phyloP scores from a whole-genome alignment of 2,113 vertebrate genomes.

The Falco punctatus region DNA sequence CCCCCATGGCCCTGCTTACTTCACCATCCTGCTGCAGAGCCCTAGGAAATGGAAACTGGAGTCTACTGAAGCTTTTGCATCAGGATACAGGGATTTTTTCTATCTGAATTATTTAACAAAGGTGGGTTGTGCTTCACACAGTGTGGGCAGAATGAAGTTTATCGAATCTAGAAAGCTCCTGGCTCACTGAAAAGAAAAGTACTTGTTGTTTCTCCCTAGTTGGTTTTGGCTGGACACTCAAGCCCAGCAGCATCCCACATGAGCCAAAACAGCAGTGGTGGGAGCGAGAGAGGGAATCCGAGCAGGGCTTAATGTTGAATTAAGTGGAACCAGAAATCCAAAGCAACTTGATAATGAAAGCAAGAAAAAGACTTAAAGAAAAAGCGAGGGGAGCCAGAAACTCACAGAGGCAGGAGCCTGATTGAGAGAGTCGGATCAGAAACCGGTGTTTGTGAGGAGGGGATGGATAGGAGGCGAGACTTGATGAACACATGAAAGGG shows the following conservation, averaged over 20 bases:
- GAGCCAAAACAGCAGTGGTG: not conserved
- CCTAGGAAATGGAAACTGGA: not conserved
- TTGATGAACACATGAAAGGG: not conserved
- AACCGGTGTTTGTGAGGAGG: rapidly evolving
- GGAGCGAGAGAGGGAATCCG: not conserved
- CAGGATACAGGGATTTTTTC: not conserved
- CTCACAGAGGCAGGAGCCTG: not conserved
- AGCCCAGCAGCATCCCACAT: not conserved
- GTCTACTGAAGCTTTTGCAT: rapidly evolving
- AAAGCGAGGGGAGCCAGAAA: not conserved
- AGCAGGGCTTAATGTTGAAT: not conserved
- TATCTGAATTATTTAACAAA: not conserved
- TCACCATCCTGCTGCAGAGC: rapidly evolving
- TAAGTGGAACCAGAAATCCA: not conserved
- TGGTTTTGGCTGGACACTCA: not conserved
- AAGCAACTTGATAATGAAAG: not conserved
- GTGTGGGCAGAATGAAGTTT: not conserved
- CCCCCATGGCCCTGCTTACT: not conserved
- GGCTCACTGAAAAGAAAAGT: not conserved
- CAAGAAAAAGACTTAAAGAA: not conserved
- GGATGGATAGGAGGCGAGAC: not conserved
- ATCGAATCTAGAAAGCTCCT: not conserved
- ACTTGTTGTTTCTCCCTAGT: not conserved
- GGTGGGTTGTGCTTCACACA: not conserved
- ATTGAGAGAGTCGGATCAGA: not conserved